Evolutionary conservation across 2,888 invertebrate genomes (phyloP).

Genomic region (Synergus umbraculus): DNA sequence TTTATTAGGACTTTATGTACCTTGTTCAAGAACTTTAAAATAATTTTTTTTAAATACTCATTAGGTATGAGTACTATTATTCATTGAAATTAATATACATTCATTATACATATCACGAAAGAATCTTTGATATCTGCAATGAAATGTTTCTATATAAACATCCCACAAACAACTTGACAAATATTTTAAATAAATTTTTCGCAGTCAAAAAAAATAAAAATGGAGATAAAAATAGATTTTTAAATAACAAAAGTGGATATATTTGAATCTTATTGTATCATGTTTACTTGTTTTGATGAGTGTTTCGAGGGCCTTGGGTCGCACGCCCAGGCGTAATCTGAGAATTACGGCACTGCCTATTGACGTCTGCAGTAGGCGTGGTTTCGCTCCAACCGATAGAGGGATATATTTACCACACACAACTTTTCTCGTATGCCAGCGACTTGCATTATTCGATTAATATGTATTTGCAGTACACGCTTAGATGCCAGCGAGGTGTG

Average conservation of each 20-base stretch:
- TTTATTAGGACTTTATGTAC: too few species aligned
- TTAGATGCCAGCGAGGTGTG: conserved; percentile 67
- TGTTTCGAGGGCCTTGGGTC: conserved; percentile 5
- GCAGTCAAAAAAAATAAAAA: background rate
- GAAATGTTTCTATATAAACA: background rate
- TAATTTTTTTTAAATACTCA: too few species aligned
- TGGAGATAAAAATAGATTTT: background rate
- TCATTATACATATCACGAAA: too few species aligned
- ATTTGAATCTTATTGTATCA: background rate
- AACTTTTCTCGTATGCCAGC: conserved; percentile 63
- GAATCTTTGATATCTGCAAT: background rate
- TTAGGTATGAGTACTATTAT: too few species aligned
- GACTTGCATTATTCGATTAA: conserved; percentile 68
- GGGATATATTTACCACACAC: conserved; percentile 72
- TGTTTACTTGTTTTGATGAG: conserved; percentile 10
- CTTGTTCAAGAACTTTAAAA: too few species aligned
- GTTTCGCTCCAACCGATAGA: conserved; percentile 68
- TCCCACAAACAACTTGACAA: background rate
- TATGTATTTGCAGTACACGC: conserved; percentile 67
- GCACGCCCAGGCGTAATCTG: conserved; percentile 47
- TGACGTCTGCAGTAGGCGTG: conserved; percentile 78
- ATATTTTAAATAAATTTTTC: background rate
- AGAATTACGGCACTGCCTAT: conserved; percentile 74
- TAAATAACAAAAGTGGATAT: background rate
- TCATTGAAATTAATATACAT: too few species aligned